Base-by-base conservation (phyloP, 2,113 vertebrate species). In the Brienomyrus brachyistius region DNA sequence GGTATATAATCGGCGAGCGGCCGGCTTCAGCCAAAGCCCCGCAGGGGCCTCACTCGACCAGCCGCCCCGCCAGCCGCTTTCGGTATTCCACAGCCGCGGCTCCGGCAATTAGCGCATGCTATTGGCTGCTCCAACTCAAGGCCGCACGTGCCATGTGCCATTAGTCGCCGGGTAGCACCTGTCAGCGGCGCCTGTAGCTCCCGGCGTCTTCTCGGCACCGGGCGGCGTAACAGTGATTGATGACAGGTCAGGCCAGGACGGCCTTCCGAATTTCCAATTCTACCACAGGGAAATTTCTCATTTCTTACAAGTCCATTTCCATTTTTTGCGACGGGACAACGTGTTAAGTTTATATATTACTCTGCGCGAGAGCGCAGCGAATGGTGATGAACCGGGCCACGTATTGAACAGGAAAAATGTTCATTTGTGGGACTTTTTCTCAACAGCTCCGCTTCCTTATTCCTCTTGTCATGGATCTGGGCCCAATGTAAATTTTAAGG, bases 281-380 rank as follows among this genome's bases (percentile, higher is more conserved):
- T 95, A 95, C 94, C 94, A 92, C 89, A 88, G 95, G 95, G 96
- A 96, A 96, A 96, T 96, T 95, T 94, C 93, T 96, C 93, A 96
- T 96, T 96, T 95, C 94, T 95, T 94, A 92, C 91, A 95, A 94
- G 95, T 95, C 94, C 90, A 95, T 95, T 96, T 95, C 93, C 95
- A 95, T 96, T 95, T 70, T 94, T 93, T 92, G 90, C 92, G 82
- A 91, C 91, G 92, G 83, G 90, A 91, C 94, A 93, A 91, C 90
- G 23, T 91, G 90, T 92, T 93, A 92, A 93, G 93, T 94, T 94
- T 95, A 93, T 95, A 93, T 93, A 95, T 95, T 94, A 94, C 92
- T 92, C 88, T 91, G 92, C 92, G 90, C 92, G 89, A 82, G 88
- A 90, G 88, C 86, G 88, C 90, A 8, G 85, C 84, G 93, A 93